Evolutionary conservation across 2,888 invertebrate genomes (phyloP).

Genomic region (Lasioglossum villosulum): DNA sequence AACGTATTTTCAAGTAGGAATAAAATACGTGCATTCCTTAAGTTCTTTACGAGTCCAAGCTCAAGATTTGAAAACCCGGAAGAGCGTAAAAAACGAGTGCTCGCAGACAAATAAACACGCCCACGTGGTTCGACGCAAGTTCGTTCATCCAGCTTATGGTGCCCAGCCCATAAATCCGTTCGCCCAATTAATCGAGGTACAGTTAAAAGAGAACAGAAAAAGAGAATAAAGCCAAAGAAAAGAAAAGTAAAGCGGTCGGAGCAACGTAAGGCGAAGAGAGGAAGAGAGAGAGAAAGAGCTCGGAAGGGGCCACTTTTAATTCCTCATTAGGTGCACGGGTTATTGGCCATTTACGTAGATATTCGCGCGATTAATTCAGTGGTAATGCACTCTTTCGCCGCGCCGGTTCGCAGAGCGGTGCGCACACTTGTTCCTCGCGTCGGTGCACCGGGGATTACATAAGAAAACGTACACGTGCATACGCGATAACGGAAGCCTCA

Average conservation of each 20-base stretch:
- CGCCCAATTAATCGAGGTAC: conserved; percentile 34
- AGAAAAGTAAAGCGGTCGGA: conserved; percentile 1
- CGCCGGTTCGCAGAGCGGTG: conserved; percentile 49
- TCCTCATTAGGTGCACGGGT: conserved; percentile 52
- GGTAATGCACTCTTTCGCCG: conserved; percentile 30
- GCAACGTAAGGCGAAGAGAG: not conserved
- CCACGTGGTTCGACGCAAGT: conserved; percentile 24
- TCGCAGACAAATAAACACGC: not conserved
- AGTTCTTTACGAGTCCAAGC: not conserved
- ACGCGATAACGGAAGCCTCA: conserved; percentile 54
- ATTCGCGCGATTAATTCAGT: conserved; percentile 60
- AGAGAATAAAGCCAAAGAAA: not conserved
- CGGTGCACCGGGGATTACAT: conserved; percentile 52
- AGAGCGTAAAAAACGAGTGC: not conserved
- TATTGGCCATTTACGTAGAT: conserved; percentile 59
- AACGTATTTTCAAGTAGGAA: not conserved
- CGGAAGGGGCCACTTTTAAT: conserved; percentile 40
- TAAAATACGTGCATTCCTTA: not conserved
- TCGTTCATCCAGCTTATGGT: conserved; percentile 7
- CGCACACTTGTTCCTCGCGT: conserved; percentile 10
- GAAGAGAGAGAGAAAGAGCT: not conserved
- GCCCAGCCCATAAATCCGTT: conserved; percentile 40
- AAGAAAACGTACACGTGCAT: conserved; percentile 43
- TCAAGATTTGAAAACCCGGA: conserved; percentile 18
- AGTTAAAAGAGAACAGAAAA: conserved; percentile 10